phyloP scores from a whole-genome alignment of 2,113 vertebrate species.

The Melanerpes formicivorus region DNA sequence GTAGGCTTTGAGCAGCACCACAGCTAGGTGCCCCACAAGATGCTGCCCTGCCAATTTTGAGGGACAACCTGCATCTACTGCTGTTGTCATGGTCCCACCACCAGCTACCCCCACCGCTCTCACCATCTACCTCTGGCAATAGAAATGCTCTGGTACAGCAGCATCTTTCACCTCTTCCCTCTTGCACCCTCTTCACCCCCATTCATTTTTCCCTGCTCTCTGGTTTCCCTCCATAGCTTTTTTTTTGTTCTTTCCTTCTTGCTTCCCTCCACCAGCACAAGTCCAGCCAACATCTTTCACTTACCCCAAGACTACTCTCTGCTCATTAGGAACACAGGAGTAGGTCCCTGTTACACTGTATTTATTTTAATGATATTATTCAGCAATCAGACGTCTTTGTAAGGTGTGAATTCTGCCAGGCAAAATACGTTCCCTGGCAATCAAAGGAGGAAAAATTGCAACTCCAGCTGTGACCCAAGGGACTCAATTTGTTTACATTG shows the following conservation, averaged over 20 bases:
- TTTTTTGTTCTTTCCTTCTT: background rate
- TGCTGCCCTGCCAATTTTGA: background rate
- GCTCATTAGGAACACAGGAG: background rate
- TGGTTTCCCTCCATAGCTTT: background rate
- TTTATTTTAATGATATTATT: conserved; percentile 18
- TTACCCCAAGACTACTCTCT: background rate
- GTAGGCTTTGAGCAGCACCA: background rate
- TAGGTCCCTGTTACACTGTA: background rate
- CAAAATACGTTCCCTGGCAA: background rate
- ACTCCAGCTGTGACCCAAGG: background rate
- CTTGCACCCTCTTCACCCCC: background rate
- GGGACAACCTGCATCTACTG: background rate
- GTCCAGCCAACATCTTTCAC: background rate
- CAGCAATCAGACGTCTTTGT: conserved; percentile 14
- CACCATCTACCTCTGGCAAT: background rate
- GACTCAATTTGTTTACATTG: background rate
- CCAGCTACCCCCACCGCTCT: background rate
- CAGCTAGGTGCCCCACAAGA: background rate
- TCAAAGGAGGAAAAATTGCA: background rate
- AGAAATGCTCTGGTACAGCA: fast-evolving
- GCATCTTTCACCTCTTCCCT: background rate
- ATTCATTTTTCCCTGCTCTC: background rate
- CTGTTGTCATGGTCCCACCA: fast-evolving
- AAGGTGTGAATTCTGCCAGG: background rate
- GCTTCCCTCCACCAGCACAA: background rate